Conservation (phyloP, 2,113 vertebrate species). For the Indri indri region DNA sequence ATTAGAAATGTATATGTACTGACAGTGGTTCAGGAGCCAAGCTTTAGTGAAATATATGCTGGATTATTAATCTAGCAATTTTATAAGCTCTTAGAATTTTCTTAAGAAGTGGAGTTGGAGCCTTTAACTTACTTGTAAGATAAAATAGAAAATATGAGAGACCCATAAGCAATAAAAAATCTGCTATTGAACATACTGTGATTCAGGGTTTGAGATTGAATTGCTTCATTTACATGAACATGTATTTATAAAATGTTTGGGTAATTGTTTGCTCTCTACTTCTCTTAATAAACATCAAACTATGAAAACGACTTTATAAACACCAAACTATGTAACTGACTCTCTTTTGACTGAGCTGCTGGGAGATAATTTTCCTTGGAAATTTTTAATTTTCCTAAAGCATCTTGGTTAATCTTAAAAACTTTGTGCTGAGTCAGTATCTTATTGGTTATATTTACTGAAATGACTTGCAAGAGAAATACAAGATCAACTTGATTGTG, state of each 20-base stretch:
- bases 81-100: not conserved
- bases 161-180: not conserved
- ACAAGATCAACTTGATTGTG: not conserved
- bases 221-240: not conserved
- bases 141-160: not conserved
- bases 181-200: not conserved
- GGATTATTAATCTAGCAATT: slow-evolving; percentile 31
- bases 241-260: not conserved
- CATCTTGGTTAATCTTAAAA: not conserved
- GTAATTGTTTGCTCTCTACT: not conserved
- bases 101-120: not conserved
- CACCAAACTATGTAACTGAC: not conserved
- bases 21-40: slow-evolving; percentile 21
- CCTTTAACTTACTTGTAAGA: not conserved
- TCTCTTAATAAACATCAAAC: not conserved
- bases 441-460: not conserved
- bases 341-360: not conserved
- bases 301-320: not conserved
- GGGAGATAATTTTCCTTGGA: not conserved
- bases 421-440: not conserved
- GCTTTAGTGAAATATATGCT: not conserved
- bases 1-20: slow-evolving; percentile 40
- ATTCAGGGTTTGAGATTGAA: not conserved
- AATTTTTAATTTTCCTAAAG: slow-evolving; percentile 13
- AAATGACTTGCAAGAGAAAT: not conserved